Evolutionary conservation across 2,888 invertebrate genomes (phyloP), one percentile per base, ranked within the genome.

Genomic region (Meghimatium bilineatum): DNA sequence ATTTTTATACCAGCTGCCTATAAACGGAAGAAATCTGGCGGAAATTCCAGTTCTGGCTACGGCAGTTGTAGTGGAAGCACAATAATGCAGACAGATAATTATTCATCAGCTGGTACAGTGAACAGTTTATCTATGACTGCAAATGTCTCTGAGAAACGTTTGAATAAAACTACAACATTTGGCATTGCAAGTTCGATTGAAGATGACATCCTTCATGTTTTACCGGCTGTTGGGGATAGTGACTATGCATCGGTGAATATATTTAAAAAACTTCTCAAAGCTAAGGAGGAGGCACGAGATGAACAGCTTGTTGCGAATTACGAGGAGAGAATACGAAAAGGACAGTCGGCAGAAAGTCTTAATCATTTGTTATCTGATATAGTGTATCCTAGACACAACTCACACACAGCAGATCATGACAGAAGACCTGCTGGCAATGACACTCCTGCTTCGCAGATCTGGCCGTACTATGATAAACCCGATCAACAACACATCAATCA

Each of bases 181-280:
- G 78, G 81, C 60, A 82, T 80, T 36, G 67, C 84, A 52, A 77
- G 84, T n/a, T 82, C 82, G 2, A 72, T 84, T 10, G 84, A 82
- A 14, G 89, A 88, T 32, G 86, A 87, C 38, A 88, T 90, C 29
- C 85, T 90, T 6, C 89, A 90, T 20, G 88, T 88, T 81, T 86
- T 90, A 56, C 90, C 90, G 23, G 90, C 89, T 23, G 82, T 80
- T 44, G 85, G 67, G 20, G 82, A 86, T n/a, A 71, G 82, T 34
- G 49, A 80, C 8, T 52, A 60, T 38, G 63, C 32, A 36, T 79
- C 82, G 10, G 80, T 67, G 23, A 32, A 44, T 0, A 38, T 80
- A 8, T 63, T 85, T 26, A 74, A 75, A 23, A 82, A 85, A 49
- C 75, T 86, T 78, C 60, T 85, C 66, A 82, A 76, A 49, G 85